Evolutionary conservation across 2,888 invertebrate species (phyloP), one percentile per base, ranked within the genome.

Genomic region (Chrysomela aeneicollis): DNA sequence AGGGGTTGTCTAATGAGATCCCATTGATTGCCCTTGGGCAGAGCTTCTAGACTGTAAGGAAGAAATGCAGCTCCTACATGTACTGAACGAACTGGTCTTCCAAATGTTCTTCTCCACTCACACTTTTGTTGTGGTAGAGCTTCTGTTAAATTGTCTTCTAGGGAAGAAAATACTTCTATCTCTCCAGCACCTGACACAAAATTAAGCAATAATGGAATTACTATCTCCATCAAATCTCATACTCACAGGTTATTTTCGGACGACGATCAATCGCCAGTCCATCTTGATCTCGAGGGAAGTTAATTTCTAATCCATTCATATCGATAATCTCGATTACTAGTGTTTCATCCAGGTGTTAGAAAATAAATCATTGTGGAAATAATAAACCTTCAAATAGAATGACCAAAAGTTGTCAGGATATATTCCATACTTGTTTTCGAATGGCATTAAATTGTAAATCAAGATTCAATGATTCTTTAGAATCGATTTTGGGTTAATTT

Each of bases 71-170:
- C 93, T 74, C 92, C 92, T 61, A 97, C 85, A 76, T 90, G 90
- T 42, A 97, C 94, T 76, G 91, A 89, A 79, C 94, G 92, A 5
- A 93, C 88, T 10, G 93, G 91, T 63, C 97, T 87, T 26, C 97
- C 95, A 78, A 93, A 92, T 0, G 95, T 93, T 69, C 97, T 88
- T 72, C 92, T 89, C 97, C 97, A 97, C 84, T 97, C 97, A 73
- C 92, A 92, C 0, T 92, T 87, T 79, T 97, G 97, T 77, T 92
- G 88, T 0, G 96, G 94, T 70, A 97, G 88, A 3, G 92, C 90
- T 73, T 92, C 90, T 10, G 89, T 85, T 59, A 96, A 85, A 70
- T 90, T 90, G 58, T 91, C 87, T 81, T 93, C 92, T 76, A 96
- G 84, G n/a, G 90, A 89, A 72, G 91, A 89, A 84, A 95, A 95